These are phyloP conservation scores for Rhinatrema bivittatum DNA, from an alignment of 2,797 vertebrate genomes.

Conservation along the genomic window DNA sequence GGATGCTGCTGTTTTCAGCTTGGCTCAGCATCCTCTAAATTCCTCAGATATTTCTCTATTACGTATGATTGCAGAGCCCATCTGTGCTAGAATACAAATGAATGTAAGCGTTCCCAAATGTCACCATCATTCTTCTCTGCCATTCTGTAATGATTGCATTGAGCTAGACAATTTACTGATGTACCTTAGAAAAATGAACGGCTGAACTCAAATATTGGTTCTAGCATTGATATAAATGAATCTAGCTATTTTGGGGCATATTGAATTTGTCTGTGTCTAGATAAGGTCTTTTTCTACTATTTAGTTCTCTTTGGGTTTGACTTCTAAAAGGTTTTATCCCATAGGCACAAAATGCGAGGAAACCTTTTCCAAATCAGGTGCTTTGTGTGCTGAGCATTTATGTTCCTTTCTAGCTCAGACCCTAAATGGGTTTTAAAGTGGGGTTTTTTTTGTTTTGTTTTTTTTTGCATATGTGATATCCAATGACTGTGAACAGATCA, in stretches of 20 bases:
- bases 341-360: too few species aligned
- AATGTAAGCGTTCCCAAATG: conserved; percentile 32
- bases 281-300: too few species aligned
- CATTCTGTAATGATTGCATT: conserved; percentile 28
- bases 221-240: conserved; percentile 28
- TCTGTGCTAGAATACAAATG: conserved; percentile 27
- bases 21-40: conserved; percentile 26
- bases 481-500: too few species aligned
- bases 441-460: too few species aligned
- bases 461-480: too few species aligned
- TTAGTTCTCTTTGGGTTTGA: conserved; percentile 24
- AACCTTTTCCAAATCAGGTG: conserved; percentile 12
- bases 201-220: conserved; percentile 15
- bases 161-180: conserved; percentile 27
- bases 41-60: conserved; percentile 23
- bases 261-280: too few species aligned
- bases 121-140: conserved; percentile 24
- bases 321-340: conserved; percentile 8
- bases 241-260: conserved; percentile 11
- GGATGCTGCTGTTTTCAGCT: conserved; percentile 17
- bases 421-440: too few species aligned
- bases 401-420: too few species aligned
- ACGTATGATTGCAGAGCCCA: conserved; percentile 21
- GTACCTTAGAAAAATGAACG: conserved; percentile 27
- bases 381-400: conserved; percentile 10